Base-by-base conservation (phyloP, 2,113 vertebrate species). In the Thomomys bottae region DNA sequence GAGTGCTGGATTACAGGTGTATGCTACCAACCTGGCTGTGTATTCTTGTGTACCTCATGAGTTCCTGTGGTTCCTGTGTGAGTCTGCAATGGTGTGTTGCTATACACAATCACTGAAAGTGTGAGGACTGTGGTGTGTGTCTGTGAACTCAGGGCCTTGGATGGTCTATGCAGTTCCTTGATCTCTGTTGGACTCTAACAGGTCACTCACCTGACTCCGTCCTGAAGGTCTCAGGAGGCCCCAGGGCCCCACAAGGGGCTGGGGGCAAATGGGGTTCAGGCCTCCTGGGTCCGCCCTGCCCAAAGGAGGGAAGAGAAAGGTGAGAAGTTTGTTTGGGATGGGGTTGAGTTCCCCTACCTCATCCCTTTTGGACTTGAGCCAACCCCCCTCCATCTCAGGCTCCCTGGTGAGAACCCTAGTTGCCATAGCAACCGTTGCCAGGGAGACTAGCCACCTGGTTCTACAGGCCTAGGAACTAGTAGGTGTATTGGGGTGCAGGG, bases 131-230 rank as follows among this genome's bases (percentile, higher is more conserved):
- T 14, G 10, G 21, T 18, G 6, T 67, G 38, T 84, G 40, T 40
- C 49, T 54, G 40, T 81, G 66, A 82, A 8, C 34, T 8, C 17
- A 54, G 15, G 49, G 49, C 49, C 49, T 54, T 54, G 14, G 49
- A 54, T 54, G 49, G 49, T 15, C 57, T 75, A 72, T 20, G 21
- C 20, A 17, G 3, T 23, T 28, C 45, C 24, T 21, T 38, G 82
- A 61, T 14, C 54, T 34, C 30, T 61, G 6, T 12, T 73, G 49
- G 49, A 54, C 70, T 57, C 76, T 49, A 57, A 66, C 72, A 42
- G 63, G 70, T 34, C 84, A 94, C 92, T 96, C 78, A 97, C 96
- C 96, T 94, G 96, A 88, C 93, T 97, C 96, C 96, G 96, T 97
- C 94, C 96, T 97, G 96, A 92, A 97, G 92, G 92, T 83, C 89